Evolutionary conservation across 1,140 invertebrate genomes (phyloP).

Genomic region (Drosophila ambigua): DNA sequence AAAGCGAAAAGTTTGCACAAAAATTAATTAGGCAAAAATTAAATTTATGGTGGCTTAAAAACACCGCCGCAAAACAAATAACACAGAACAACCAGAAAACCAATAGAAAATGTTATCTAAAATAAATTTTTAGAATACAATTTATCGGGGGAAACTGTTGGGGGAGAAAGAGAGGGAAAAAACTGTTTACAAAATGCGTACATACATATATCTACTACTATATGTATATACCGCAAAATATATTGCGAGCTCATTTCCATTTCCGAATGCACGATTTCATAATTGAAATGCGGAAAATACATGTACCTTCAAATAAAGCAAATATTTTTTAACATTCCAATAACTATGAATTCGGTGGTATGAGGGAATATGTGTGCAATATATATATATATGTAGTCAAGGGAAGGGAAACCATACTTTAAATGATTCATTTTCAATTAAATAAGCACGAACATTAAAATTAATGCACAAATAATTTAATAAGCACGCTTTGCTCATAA

Average conservation of each 20-base stretch:
- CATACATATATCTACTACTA: too few species aligned
- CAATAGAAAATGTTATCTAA: slow-evolving; percentile 2
- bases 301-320: slow-evolving; percentile 15
- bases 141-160: slow-evolving; percentile 21
- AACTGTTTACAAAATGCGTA: slow-evolving; percentile 34
- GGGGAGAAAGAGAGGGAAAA: slow-evolving; percentile 10
- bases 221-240: slow-evolving; percentile 12
- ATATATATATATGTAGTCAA: too few species aligned
- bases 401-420: slow-evolving; percentile 7
- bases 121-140: slow-evolving; percentile 2
- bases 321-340: slow-evolving; percentile 34
- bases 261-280: slow-evolving; percentile 26
- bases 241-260: slow-evolving; percentile 41
- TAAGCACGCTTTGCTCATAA: background rate
- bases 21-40: slow-evolving; percentile 17
- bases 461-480: slow-evolving; percentile 21
- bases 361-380: too few species aligned
- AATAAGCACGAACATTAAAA: slow-evolving; percentile 7
- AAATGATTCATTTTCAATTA: background rate
- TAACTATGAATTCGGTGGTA: slow-evolving; percentile 6
- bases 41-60: slow-evolving; percentile 12
- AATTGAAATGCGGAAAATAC: slow-evolving; percentile 41
- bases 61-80: slow-evolving; percentile 19
- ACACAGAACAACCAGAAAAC: background rate
- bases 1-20: background rate